Conservation (phyloP, 1,140 invertebrate genomes). For the Bombus soroeensis region DNA sequence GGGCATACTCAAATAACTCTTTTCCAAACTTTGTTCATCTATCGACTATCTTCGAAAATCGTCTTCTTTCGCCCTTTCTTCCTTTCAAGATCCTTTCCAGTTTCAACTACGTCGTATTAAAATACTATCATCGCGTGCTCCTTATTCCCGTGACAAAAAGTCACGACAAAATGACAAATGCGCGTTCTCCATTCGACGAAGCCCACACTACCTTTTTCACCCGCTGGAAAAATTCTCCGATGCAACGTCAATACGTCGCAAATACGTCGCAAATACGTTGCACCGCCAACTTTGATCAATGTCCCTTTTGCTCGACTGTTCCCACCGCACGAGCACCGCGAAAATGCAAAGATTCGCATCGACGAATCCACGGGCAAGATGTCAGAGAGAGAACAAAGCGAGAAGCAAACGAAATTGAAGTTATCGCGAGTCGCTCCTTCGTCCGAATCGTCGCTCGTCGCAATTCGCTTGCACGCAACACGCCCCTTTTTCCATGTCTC, state of each 20-base stretch:
- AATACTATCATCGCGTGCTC: too few species aligned
- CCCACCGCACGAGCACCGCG: background rate
- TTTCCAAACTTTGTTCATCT: too few species aligned
- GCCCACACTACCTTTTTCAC: too few species aligned
- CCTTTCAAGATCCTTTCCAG: too few species aligned
- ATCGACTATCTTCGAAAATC: too few species aligned
- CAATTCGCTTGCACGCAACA: background rate
- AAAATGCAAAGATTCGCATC: background rate
- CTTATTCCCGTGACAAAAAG: too few species aligned
- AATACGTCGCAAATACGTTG: background rate
- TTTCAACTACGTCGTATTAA: background rate
- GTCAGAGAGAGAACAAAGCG: background rate
- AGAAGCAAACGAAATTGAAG: background rate
- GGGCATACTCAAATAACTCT: too few species aligned
- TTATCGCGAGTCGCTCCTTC: too few species aligned
- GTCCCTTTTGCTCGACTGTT: background rate
- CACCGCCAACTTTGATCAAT: background rate
- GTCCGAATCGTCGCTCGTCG: background rate
- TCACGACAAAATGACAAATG: background rate
- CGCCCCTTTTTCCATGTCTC: background rate
- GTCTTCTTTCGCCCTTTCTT: too few species aligned
- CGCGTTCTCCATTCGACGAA: background rate
- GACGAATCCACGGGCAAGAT: background rate
- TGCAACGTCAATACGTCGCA: background rate
- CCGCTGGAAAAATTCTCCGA: background rate